Percentiles rank a stretch among this genome's conserved stretches.
Evolutionary conservation across 2,797 vertebrate genomes (phyloP).

Genomic region (Anas bernieri): DNA sequence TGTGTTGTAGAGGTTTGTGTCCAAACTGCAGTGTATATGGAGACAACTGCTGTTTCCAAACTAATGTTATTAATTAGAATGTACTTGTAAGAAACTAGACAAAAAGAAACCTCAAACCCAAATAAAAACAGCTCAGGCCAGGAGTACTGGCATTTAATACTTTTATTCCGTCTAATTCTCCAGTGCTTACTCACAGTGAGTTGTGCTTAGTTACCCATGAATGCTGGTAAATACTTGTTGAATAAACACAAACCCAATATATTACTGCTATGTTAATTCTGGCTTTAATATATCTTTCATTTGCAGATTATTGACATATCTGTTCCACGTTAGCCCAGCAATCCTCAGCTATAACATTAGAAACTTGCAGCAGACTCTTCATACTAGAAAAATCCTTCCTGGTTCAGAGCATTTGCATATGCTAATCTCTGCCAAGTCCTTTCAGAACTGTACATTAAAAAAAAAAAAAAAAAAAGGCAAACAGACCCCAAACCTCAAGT

Average conservation of each 20-base stretch:
- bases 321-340: not conserved
- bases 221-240: not conserved
- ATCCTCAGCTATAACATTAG: constrained; percentile 25
- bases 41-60: constrained; percentile 32
- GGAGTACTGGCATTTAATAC: not conserved
- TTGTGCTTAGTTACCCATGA: not conserved
- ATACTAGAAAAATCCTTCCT: not conserved
- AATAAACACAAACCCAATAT: not conserved
- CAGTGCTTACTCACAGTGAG: not conserved
- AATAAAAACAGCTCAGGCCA: not conserved
- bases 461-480: not conserved
- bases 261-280: not conserved
- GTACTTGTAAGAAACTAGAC: constrained; percentile 25
- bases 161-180: not conserved
- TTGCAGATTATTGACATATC: constrained; percentile 4
- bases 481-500: constrained; percentile 17
- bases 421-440: constrained; percentile 54
- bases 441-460: constrained; percentile 16
- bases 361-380: not conserved
- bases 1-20: constrained; percentile 8
- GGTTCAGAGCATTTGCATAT: constrained; percentile 2
- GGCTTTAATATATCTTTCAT: constrained; percentile 24
- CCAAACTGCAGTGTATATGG: not conserved
- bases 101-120: constrained; percentile 44
- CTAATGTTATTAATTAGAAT: constrained; percentile 22